Conservation (phyloP, 1,140 invertebrate species). For the Tetramorium alpestre region DNA sequence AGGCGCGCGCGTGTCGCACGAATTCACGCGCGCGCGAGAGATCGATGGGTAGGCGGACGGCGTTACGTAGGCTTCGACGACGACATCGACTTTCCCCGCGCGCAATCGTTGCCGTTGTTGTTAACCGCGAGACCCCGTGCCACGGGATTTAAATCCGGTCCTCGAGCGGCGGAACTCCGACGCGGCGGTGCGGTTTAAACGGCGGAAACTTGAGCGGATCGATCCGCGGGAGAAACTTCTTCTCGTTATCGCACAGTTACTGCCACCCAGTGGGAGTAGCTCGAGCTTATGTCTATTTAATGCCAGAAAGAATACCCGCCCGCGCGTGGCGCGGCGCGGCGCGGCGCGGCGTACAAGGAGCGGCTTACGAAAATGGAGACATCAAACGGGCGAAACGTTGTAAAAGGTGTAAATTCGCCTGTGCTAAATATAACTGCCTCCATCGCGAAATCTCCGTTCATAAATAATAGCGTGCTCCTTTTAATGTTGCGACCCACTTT, state of each 20-base stretch:
- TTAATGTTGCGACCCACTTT: conserved; percentile 50
- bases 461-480: conserved; percentile 44
- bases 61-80: conserved; percentile 49
- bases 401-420: neutral
- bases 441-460: conserved; percentile 20
- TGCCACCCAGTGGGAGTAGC: no score
- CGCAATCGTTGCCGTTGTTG: conserved; percentile 45
- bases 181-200: neutral
- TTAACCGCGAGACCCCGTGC: neutral
- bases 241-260: neutral
- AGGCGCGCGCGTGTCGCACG: neutral
- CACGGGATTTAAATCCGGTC: conserved; percentile 6
- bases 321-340: neutral
- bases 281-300: neutral
- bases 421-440: conserved; percentile 33
- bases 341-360: neutral
- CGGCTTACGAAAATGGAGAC: conserved; percentile 18
- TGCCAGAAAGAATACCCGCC: neutral
- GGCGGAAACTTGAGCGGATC: neutral
- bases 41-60: conserved; percentile 7
- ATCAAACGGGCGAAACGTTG: neutral
- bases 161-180: neutral
- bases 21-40: conserved; percentile 22
- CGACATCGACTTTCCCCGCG: conserved; percentile 53
- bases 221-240: neutral